Evolutionary conservation across 2,888 invertebrate genomes (phyloP), one percentile per base, ranked within the genome.

Genomic region (Macrophya alboannulata): DNA sequence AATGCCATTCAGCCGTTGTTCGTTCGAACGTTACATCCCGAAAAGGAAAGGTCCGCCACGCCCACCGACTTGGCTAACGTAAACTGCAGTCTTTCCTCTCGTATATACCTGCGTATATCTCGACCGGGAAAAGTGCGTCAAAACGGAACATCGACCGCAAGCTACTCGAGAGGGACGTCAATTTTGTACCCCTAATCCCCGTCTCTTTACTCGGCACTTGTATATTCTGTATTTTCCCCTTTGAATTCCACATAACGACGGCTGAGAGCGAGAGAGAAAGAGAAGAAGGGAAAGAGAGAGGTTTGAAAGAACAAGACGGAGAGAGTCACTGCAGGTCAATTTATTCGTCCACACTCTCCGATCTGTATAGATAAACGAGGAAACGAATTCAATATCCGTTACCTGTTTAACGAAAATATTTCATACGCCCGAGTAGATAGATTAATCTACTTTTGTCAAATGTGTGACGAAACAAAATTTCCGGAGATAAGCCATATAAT

Each of bases 1-100:
- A 81, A 81, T 81, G 81, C 43, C 62, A 21, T 81, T 81, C 62
- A 62, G 43, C 59, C 81, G 77, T 77, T 77, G 77, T 77, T 31
- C 55, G 17, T 4, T 37, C 15, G 43, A 40, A 43, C 43, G 81
- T 81, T 81, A 21, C 12, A 81, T 81, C 62, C 62, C 59, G 43
- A 62, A 62, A 81, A 81, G 62, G 81, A 62, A 81, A 81, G 62
- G 81, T 25, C 59, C 17, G 81, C 37, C 81, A 81, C 81, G 81
- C 81, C 81, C 43, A 81, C 15, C 43, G 81, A 37, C 77, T 55
- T 51, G 72, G 45, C 72, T n/a, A 74, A 31, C 31, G 31, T 31
- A 31, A 74, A 74, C 43, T 74, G 43, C 72, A 45, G 62, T 43
- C 59, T 25, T 81, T 43, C 62, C 21, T 37, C 59, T 55, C 9